phyloP scores from a whole-genome alignment of 2,113 vertebrate genomes.

The Gopherus evgoodei region DNA sequence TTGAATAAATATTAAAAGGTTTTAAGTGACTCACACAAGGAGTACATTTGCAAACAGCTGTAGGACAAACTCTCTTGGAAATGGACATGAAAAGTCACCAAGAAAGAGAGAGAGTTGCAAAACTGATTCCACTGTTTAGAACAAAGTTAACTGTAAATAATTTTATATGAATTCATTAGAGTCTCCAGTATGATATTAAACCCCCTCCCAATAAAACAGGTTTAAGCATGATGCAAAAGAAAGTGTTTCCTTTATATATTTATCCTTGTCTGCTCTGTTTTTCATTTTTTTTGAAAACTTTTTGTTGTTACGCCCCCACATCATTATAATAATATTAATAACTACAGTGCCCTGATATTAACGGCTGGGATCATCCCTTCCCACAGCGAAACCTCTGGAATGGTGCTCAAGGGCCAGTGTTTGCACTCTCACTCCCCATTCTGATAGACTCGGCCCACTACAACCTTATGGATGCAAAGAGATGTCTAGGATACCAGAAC shows the following conservation, averaged over 20 bases:
- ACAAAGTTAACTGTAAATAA: rapidly evolving
- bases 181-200: not conserved
- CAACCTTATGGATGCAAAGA: not conserved
- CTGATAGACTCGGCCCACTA: not conserved
- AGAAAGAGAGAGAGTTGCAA: not conserved
- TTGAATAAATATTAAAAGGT: constrained; percentile 46
- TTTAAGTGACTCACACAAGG: constrained; percentile 29
- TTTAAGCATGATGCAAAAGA: not conserved
- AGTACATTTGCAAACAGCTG: constrained; percentile 3
- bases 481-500: not conserved
- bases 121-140: not conserved
- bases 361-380: not conserved
- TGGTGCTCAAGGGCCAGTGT: not conserved
- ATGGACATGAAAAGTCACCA: not conserved
- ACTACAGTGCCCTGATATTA: not conserved
- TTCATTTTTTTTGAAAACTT: not conserved
- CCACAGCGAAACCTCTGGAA: not conserved
- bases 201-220: not conserved
- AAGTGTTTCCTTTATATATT: not conserved
- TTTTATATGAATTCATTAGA: not conserved
- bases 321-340: not conserved
- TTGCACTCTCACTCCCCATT: not conserved
- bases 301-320: not conserved
- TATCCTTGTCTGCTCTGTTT: not conserved
- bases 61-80: constrained; percentile 5